A percentile compares a stretch with the other conserved stretches of the same genome.
Evolutionary conservation across 2,113 vertebrate species (phyloP).

Genomic region (Collichthys lucidus): DNA sequence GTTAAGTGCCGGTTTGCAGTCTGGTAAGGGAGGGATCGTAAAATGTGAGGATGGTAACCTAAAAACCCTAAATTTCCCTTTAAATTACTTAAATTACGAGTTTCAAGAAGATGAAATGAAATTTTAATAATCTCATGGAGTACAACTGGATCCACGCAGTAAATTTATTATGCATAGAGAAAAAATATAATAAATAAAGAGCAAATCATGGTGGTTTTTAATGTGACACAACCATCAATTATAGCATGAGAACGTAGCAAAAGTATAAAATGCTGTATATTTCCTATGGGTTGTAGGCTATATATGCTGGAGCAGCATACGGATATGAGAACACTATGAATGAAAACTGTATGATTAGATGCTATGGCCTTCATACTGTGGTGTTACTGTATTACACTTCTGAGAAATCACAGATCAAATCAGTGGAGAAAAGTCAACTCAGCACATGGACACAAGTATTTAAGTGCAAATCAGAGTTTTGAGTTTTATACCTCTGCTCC

Average conservation of each 20-base stretch:
- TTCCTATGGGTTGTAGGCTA: background rate
- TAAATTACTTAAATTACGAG: slow-evolving; percentile 48
- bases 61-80: slow-evolving; percentile 43
- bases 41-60: slow-evolving; percentile 54
- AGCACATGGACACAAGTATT: too few relatives aligned
- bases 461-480: too few relatives aligned
- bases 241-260: background rate
- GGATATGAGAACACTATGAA: slow-evolving; percentile 1
- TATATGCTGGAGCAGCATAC: too few relatives aligned
- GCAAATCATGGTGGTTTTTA: background rate
- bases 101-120: slow-evolving; percentile 37
- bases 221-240: slow-evolving; percentile 1
- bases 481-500: too few relatives aligned
- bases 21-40: slow-evolving; percentile 53
- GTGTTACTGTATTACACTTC: background rate
- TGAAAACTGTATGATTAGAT: background rate
- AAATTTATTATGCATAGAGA: slow-evolving; percentile 7
- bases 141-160: slow-evolving; percentile 23
- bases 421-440: background rate
- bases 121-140: slow-evolving; percentile 32
- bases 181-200: slow-evolving; percentile 9
- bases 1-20: slow-evolving; percentile 65
- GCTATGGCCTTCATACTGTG: background rate
- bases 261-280: background rate
- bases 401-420: background rate